phyloP scores from a whole-genome alignment of 2,797 vertebrate genomes.

The Chanos chanos region DNA sequence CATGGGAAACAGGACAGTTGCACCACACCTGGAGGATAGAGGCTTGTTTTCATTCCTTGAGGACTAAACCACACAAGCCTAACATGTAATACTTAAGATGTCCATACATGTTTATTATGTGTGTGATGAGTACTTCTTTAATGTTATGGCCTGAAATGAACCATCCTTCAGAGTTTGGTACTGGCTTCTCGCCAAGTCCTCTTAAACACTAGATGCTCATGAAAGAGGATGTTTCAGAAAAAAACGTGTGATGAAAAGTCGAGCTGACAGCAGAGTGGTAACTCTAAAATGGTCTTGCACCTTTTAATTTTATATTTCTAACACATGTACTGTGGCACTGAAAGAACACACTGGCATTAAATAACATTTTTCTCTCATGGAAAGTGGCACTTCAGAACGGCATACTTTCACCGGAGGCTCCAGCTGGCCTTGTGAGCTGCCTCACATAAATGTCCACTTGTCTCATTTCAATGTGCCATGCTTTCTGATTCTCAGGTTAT shows the following conservation, averaged over 20 bases:
- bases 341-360: conserved; percentile 41
- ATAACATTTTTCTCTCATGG: conserved; percentile 58
- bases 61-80: conserved; percentile 16
- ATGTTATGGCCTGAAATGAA: not conserved
- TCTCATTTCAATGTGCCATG: conserved; percentile 60
- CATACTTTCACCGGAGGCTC: conserved; percentile 38
- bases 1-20: conserved; percentile 45
- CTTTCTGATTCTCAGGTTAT: conserved; percentile 49
- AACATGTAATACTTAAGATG: conserved; percentile 38
- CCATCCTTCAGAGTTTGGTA: not conserved
- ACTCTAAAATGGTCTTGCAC: no score
- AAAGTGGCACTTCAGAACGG: conserved; percentile 58
- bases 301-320: conserved; percentile 3
- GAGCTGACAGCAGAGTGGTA: no score
- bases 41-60: conserved; percentile 37
- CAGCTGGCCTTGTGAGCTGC: conserved; percentile 52
- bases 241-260: no score
- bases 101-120: not conserved
- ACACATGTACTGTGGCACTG: no score
- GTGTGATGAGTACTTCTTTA: conserved; percentile 21
- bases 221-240: no score
- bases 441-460: conserved; percentile 61
- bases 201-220: not conserved
- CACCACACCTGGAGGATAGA: conserved; percentile 51
- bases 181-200: not conserved